A percentile compares a stretch with the other conserved stretches of the same genome.
Evolutionary conservation across 2,113 vertebrate genomes (phyloP).

Genomic region (Chionis minor): DNA sequence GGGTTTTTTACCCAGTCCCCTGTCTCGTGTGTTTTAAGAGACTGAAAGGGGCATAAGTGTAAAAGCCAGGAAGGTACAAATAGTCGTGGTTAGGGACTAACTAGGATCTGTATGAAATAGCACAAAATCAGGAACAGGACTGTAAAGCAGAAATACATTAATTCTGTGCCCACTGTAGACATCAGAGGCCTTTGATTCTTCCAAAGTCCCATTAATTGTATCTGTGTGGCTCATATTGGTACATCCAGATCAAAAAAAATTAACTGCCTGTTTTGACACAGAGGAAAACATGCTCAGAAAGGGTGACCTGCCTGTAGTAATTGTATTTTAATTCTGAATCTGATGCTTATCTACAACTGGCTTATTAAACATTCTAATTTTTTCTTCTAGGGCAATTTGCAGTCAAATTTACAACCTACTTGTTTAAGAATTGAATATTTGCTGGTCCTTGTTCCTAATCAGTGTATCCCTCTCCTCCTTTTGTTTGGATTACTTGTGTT

Average conservation of each 20-base stretch:
- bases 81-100: neutral
- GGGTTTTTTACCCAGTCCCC: neutral
- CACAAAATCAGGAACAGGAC: neutral
- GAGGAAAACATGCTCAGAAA: neutral
- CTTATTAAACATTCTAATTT: fast-evolving
- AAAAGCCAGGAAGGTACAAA: neutral
- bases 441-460: neutral
- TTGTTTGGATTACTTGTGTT: neutral
- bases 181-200: neutral
- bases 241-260: fast-evolving
- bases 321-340: too few species aligned
- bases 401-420: neutral
- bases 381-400: neutral
- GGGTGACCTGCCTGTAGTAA: too few species aligned
- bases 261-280: neutral
- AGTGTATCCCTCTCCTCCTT: neutral
- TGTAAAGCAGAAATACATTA: neutral
- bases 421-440: neutral
- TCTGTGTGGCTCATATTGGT: fast-evolving
- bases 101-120: neutral
- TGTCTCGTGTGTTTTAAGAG: neutral
- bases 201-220: neutral
- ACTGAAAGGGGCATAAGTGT: neutral
- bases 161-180: neutral
- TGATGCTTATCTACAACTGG: too few species aligned